Evolutionary conservation across 2,888 invertebrate species (phyloP).

Genomic region (Apoda limacodes): DNA sequence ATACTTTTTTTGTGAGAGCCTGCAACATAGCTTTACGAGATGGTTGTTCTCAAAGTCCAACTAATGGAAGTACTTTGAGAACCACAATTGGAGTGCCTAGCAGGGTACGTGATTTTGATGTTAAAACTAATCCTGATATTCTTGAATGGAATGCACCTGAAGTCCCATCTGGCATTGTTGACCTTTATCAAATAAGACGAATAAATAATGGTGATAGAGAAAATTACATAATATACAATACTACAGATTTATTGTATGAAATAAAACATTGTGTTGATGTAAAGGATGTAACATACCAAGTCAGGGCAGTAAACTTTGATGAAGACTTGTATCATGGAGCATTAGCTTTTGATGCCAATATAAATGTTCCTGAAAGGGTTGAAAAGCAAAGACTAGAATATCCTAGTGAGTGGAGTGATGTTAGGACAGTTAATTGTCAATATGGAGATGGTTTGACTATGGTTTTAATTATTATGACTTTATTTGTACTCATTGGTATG

Average conservation of each 20-base stretch:
- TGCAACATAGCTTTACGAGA: slow-evolving; percentile 72
- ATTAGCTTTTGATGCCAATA: slow-evolving; percentile 27
- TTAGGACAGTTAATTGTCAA: slow-evolving; percentile 38
- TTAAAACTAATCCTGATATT: slow-evolving; percentile 33
- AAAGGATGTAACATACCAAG: slow-evolving; percentile 47
- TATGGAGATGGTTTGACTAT: slow-evolving; percentile 40
- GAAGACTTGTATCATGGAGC: slow-evolving; percentile 41
- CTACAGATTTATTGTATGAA: slow-evolving; percentile 29
- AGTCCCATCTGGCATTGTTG: slow-evolving; percentile 63
- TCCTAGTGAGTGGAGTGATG: slow-evolving; percentile 51
- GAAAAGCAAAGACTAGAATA: slow-evolving; percentile 24
- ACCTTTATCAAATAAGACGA: slow-evolving; percentile 67
- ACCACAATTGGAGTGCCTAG: slow-evolving; percentile 74
- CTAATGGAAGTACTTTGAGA: slow-evolving; percentile 57
- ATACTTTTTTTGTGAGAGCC: slow-evolving; percentile 77
- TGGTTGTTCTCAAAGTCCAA: slow-evolving; percentile 69
- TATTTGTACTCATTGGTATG: slow-evolving; percentile 37
- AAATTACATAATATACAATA: slow-evolving; percentile 33
- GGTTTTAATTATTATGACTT: slow-evolving; percentile 38
- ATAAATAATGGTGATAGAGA: slow-evolving; percentile 34
- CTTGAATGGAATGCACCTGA: slow-evolving; percentile 65
- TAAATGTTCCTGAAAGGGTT: slow-evolving; percentile 29
- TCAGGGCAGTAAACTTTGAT: slow-evolving; percentile 54
- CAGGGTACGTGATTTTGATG: slow-evolving; percentile 36
- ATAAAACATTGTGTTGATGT: slow-evolving; percentile 32